Conservation (phyloP, 2,113 vertebrate species). For the Anolis sagrei region DNA sequence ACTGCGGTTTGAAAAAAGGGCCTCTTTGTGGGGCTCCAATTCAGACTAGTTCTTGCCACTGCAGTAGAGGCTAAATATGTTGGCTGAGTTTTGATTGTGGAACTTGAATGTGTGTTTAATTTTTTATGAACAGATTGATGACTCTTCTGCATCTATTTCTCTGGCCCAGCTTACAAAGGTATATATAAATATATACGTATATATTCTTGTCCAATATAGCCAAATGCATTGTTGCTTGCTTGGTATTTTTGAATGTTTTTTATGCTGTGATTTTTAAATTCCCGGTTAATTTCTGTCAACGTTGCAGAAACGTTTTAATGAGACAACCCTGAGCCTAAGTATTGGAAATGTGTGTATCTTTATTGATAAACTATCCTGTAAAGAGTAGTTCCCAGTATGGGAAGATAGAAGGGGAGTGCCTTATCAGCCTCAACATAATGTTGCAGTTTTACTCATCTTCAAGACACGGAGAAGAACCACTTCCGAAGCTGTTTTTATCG, state of each 20-base stretch:
- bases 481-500: conserved; percentile 75
- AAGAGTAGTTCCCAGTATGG: conserved; percentile 82
- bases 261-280: conserved; percentile 51
- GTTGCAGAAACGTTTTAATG: conserved; percentile 36
- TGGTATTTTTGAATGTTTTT: conserved; percentile 69
- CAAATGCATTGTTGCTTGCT: conserved; percentile 65
- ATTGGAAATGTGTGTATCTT: conserved; percentile 69
- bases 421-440: conserved; percentile 79
- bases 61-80: conserved; percentile 74
- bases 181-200: conserved; percentile 71
- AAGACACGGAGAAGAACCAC: conserved; percentile 80
- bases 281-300: conserved; percentile 65
- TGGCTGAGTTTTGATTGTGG: conserved; percentile 80
- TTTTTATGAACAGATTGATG: conserved; percentile 95
- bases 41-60: conserved; percentile 64
- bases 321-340: conserved; percentile 54
- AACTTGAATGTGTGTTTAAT: conserved; percentile 91
- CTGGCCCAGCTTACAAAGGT: conserved; percentile 95
- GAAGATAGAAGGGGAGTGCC: conserved; percentile 79
- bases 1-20: conserved; percentile 29
- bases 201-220: conserved; percentile 76
- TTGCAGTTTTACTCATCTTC: conserved; percentile 79
- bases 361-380: conserved; percentile 76
- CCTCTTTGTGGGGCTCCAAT: conserved; percentile 20
- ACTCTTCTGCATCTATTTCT: conserved; percentile 89